phyloP scores from a whole-genome alignment of 2,113 vertebrate genomes.

The Azemiops feae region DNA sequence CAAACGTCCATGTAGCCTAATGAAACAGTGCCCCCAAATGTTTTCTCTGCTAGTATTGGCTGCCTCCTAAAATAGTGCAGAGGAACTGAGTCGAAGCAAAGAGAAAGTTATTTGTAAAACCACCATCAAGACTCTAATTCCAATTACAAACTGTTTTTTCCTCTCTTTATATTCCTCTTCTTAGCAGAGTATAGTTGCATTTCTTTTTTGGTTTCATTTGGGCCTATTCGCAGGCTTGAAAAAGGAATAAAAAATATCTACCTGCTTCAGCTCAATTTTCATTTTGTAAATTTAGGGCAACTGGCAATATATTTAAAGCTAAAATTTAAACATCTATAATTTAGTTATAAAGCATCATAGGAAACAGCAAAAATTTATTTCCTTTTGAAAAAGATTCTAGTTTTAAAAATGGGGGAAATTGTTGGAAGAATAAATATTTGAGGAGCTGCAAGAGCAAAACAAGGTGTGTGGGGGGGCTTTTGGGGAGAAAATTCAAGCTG shows the following conservation, averaged over 20 bases:
- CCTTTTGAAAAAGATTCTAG: neutral
- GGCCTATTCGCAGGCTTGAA: neutral
- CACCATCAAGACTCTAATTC: neutral
- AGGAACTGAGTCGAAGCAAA: neutral
- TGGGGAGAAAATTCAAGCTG: neutral
- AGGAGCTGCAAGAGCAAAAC: neutral
- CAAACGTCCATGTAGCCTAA: neutral
- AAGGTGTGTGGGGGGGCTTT: neutral
- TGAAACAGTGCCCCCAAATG: neutral
- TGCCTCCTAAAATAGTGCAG: neutral
- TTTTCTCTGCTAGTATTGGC: neutral
- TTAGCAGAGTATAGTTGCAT: neutral
- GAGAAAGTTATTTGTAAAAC: neutral
- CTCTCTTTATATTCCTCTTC: neutral
- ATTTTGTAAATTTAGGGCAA: neutral
- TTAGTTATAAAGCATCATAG: neutral
- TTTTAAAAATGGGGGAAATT: neutral
- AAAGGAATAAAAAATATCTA: neutral
- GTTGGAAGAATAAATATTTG: neutral
- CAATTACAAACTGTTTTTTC: neutral
- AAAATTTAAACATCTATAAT: neutral
- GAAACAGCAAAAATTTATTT: neutral
- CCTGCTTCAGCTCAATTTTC: no score
- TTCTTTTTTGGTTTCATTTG: conserved; percentile 1
- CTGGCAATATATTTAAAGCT: neutral